These are phyloP conservation scores for Cyanoramphus novaezelandiae DNA, from an alignment of 2,113 vertebrate species.

Conservation along the genomic window DNA sequence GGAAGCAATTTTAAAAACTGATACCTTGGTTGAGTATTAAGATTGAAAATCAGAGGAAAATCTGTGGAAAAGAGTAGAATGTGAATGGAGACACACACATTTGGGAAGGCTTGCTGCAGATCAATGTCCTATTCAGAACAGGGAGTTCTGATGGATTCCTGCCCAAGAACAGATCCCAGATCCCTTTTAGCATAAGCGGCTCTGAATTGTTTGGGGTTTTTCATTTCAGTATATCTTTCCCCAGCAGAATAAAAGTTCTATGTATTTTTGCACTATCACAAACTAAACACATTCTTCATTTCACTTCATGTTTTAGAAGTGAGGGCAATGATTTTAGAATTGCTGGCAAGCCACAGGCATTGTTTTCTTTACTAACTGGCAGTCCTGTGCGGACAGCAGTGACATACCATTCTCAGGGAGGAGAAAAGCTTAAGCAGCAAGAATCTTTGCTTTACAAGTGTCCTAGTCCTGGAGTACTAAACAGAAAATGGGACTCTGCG, in stretches of 20 bases:
- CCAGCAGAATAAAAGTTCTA: neutral
- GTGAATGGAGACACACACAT: neutral
- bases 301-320: neutral
- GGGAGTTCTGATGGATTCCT: neutral
- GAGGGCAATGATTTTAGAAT: neutral
- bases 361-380: neutral
- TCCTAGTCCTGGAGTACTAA: neutral
- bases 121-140: neutral
- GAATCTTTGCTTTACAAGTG: neutral
- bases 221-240: neutral
- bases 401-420: neutral
- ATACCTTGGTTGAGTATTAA: neutral
- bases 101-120: neutral
- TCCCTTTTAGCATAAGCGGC: neutral
- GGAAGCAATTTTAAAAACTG: neutral
- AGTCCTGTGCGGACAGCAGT: neutral
- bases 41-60: neutral
- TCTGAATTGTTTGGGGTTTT: neutral
- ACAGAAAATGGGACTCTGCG: neutral
- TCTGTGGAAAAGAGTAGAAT: neutral
- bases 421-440: neutral
- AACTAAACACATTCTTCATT: neutral
- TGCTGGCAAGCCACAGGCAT: neutral
- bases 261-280: neutral
- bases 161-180: neutral